Evolutionary conservation across 2,797 vertebrate genomes (phyloP).

Genomic region (Acestrorhynchus altus): DNA sequence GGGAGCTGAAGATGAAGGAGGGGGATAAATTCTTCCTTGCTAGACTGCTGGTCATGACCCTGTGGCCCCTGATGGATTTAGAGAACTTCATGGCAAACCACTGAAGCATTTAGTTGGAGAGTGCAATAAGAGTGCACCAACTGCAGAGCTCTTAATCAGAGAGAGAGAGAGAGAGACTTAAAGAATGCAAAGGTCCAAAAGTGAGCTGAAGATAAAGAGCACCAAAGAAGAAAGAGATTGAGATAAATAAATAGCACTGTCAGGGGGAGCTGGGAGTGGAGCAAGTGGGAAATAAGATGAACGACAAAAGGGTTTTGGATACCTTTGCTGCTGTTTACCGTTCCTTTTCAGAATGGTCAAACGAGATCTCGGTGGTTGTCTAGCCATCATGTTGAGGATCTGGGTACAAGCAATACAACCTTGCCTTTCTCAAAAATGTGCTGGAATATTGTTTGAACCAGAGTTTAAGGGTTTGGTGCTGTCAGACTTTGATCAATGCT

Average conservation of each 20-base stretch:
- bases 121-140: background rate
- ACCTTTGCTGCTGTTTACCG: background rate
- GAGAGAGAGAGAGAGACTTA: background rate
- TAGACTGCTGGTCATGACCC: constrained; percentile 7
- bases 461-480: too few species aligned
- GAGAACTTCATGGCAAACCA: background rate
- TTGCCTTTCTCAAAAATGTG: too few species aligned
- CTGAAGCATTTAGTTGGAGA: background rate
- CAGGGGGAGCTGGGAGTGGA: background rate
- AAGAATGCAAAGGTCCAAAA: background rate
- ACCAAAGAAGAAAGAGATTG: background rate
- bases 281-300: background rate
- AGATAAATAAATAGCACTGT: background rate
- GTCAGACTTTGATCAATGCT: too few species aligned
- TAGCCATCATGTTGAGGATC: background rate
- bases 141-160: constrained; percentile 6
- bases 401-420: background rate
- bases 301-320: background rate
- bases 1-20: background rate
- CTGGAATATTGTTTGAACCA: too few species aligned
- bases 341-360: background rate
- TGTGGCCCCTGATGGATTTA: background rate
- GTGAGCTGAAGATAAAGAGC: background rate
- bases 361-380: background rate
- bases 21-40: background rate